Evolutionary conservation across 2,888 invertebrate genomes (phyloP), one percentile per base, ranked within the genome.

Genomic region (Spodoptera exigua): DNA sequence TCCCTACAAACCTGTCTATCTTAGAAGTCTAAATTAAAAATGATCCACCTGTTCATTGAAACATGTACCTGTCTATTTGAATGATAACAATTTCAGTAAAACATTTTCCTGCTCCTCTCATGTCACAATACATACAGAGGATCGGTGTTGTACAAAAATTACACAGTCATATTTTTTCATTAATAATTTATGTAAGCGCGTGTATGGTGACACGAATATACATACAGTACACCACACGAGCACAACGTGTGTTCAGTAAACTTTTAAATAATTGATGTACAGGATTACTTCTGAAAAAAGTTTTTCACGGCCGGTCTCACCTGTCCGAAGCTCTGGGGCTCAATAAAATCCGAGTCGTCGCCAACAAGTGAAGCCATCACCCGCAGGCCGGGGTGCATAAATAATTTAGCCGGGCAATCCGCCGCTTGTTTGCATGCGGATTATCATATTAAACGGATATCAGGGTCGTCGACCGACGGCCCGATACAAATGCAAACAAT

Each of bases 361-460:
- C 79, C 78, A 79, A 76, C 87, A 86, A 89, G 86, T 87, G 84
- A 89, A 90, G 85, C 89, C 88, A 88, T 92, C 91, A 90, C 82
- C 85, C 89, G 77, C 88, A 88, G 89, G 85, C 76, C 85, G 87
- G 91, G 90, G 87, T 92, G 92, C 92, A 93, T 93, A 93, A 93
- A 92, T 93, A 92, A 93, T 93, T 92, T 90, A 87, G 87, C 84
- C 87, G 86, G 89, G 88, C 92, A 90, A 93, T 92, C 91, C 91
- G 85, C 83, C 89, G 90, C 84, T 89, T 92, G 92, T 92, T 93
- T 94, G 93, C 93, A 93, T 92, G 87, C 82, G 90, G 92, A 94
- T 94, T 94, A 94, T 93, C 93, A 94, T 94, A 93, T 93, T 94
- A 94, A 93, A 92, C 92, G 90, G 91, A 92, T 93, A 92, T 90